A percentile compares a stretch with the other conserved stretches of the same genome.
Evolutionary conservation across 1,140 invertebrate species (phyloP).

Genomic region (Myzus persicae): DNA sequence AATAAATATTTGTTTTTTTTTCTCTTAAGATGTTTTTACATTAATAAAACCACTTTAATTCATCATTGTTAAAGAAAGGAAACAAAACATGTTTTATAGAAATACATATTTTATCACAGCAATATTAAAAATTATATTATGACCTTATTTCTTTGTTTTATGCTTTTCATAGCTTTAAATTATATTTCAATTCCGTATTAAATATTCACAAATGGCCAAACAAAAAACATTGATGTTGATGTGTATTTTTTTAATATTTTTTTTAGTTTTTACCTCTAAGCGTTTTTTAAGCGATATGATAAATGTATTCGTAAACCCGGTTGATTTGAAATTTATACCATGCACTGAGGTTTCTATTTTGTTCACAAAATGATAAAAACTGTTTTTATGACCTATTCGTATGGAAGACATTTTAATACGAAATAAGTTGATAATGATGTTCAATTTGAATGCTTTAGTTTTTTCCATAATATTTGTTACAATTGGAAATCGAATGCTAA

Average conservation of each 20-base stretch:
- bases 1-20: background rate
- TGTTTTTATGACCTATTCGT: too few relatives aligned
- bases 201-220: background rate
- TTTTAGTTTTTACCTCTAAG: background rate
- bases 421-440: background rate
- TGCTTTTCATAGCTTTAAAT: background rate
- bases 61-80: background rate
- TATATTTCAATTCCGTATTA: background rate
- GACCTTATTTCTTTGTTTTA: background rate
- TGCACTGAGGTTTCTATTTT: background rate
- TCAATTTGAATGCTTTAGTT: background rate
- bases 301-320: background rate
- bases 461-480: background rate
- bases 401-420: background rate
- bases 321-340: background rate
- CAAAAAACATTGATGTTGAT: background rate
- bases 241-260: background rate
- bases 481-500: too few relatives aligned
- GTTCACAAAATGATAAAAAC: background rate
- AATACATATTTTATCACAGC: background rate
- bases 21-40: background rate
- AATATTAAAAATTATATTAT: slow-evolving; percentile 3
- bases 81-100: background rate
- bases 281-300: background rate
- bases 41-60: background rate